Evolutionary conservation across 2,113 vertebrate genomes (phyloP).

Genomic region (Sinocyclocheilus grahami): DNA sequence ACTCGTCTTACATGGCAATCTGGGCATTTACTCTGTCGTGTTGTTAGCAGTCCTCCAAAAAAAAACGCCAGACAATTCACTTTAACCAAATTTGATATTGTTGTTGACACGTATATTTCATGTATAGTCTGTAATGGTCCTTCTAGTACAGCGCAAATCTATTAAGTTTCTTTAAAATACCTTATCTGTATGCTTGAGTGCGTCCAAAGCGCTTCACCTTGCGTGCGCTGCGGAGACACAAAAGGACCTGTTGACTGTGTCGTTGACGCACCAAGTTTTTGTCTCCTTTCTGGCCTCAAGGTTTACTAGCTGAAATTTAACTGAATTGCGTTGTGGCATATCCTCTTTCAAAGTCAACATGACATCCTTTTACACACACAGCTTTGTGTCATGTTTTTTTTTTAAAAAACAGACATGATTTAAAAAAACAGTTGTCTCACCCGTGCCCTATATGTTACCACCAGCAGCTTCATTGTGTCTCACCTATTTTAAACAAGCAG

Average conservation of each 20-base stretch:
- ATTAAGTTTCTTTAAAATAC: neutral
- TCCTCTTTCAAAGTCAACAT: slow-evolving; percentile 37
- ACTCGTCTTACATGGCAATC: too few relatives aligned
- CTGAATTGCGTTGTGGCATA: slow-evolving; percentile 11
- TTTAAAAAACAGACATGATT: neutral
- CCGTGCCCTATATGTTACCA: neutral
- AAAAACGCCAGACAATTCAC: neutral
- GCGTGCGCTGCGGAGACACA: slow-evolving; percentile 19
- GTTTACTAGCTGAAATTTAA: slow-evolving; percentile 1
- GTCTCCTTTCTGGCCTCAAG: slow-evolving; percentile 26
- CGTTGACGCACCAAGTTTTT: slow-evolving; percentile 31
- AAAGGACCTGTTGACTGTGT: slow-evolving; percentile 34
- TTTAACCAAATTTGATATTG: neutral
- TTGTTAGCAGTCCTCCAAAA: slow-evolving; percentile 5
- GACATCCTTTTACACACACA: neutral
- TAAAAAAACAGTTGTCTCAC: neutral
- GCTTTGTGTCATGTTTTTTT: neutral
- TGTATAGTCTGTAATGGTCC: neutral
- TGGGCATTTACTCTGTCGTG: too few relatives aligned
- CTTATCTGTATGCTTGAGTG: neutral
- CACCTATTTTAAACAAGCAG: neutral
- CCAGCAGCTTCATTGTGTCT: neutral
- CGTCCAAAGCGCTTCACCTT: slow-evolving; percentile 20
- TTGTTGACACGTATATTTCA: neutral
- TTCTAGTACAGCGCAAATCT: too few relatives aligned